Base-by-base conservation (phyloP, 92 coral and sea anemone species). In the Zoanthus sociatus region DNA sequence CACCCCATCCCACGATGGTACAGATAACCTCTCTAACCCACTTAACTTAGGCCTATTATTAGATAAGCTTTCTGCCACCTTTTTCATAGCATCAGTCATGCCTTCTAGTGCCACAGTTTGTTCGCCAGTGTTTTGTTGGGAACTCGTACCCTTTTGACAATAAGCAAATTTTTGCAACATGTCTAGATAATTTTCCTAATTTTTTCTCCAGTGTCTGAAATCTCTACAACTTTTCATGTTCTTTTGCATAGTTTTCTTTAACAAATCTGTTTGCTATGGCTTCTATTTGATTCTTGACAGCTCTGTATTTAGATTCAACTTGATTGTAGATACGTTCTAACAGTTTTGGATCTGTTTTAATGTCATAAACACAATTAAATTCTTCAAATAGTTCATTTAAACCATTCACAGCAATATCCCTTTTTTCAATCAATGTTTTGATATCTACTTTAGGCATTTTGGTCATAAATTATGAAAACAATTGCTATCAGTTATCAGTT, bases 1-100 rank as follows among this genome's bases (percentile, higher is more conserved):
- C 6, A 37, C 20, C 15, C 95, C 98, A 82, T 92, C 92, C 97
- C 92, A 89, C 1, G 90, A 31, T 0, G 96, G 96, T 3, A 89
- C 93, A 0, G 96, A 73, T 53, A 91, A 50, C 26, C 82, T 78
- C 78, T 92, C 92, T 60, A 91, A 32, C 4, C 92, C 87, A 82
- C 66, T 32, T 12, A 44, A 72, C 31, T 79, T 79, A 12, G 89
- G 90, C 64, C 84, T 90, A 32, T 84, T n/a, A 16, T 21, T 64
- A n/a, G 72, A 74, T 10, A 90, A 69, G 37, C 47, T 83, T 37
- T 92, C 88, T 8, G 90, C 90, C 88, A 92, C 85, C 42, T 48
- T 82, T 30, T 63, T 78, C 5, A 88, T 87, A 9, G 90, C 92
- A n/a, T 20, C 81, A 26, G 90, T 78, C 87, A 92, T 87, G 12